phyloP scores from a whole-genome alignment of 1,140 invertebrate species.

The Anadara kagoshimensis region DNA sequence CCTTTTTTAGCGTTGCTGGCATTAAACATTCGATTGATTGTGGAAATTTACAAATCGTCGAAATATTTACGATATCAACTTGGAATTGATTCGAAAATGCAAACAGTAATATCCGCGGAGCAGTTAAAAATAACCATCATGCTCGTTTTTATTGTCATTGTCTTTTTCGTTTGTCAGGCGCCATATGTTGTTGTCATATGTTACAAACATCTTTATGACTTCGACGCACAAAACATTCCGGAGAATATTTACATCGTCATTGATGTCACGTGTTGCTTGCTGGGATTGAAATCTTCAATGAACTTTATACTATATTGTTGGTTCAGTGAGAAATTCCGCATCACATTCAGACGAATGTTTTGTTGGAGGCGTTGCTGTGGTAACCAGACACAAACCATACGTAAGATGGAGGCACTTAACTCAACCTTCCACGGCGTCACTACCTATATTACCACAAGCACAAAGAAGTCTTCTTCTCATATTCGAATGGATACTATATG shows the following conservation, averaged over 20 bases:
- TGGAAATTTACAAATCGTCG: constrained; percentile 76
- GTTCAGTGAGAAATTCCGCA: constrained; percentile 83
- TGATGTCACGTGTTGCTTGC: constrained; percentile 77
- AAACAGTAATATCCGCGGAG: constrained; percentile 68
- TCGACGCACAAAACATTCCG: not conserved
- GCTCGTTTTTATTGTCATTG: constrained; percentile 81
- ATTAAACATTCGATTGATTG: constrained; percentile 83
- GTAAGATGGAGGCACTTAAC: too few relatives aligned
- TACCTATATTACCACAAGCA: too few relatives aligned
- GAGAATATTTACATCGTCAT: not conserved
- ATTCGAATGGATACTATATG: too few relatives aligned
- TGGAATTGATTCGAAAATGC: constrained; percentile 14
- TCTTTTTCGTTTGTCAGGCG: constrained; percentile 83
- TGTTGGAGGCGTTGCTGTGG: too few relatives aligned
- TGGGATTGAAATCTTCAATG: constrained; percentile 79
- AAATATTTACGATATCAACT: constrained; percentile 34
- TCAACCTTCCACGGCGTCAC: too few relatives aligned
- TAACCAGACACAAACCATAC: too few relatives aligned
- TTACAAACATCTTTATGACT: constrained; percentile 73
- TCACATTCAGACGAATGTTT: constrained; percentile 77
- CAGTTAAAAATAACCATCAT: constrained; percentile 81
- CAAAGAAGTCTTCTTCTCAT: too few relatives aligned
- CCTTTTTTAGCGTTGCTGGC: constrained; percentile 80
- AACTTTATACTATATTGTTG: constrained; percentile 86
- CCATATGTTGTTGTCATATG: constrained; percentile 69